phyloP scores from a whole-genome alignment of 2,113 vertebrate species.

The Ciconia boyciana region DNA sequence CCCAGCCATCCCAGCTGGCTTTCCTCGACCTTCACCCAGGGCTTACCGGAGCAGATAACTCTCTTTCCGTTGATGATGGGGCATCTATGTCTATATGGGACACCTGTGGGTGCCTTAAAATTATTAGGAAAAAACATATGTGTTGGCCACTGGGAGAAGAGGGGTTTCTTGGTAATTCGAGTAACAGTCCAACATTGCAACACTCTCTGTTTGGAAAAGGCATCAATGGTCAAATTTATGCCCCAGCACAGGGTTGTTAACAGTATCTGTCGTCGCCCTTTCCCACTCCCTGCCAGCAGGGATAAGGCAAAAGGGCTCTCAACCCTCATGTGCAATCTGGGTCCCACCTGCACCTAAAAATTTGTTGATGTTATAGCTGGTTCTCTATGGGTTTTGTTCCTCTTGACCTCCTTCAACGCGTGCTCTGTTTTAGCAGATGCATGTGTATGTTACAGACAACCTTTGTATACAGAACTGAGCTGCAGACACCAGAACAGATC shows the following conservation, averaged over 20 bases:
- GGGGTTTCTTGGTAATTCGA: neutral
- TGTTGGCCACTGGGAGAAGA: neutral
- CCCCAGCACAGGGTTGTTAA: neutral
- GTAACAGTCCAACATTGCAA: neutral
- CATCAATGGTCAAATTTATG: neutral
- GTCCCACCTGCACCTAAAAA: neutral
- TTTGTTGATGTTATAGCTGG: neutral
- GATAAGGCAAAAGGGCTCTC: neutral
- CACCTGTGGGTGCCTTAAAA: neutral
- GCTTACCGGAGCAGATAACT: neutral
- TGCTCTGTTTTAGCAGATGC: neutral
- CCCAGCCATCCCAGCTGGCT: neutral
- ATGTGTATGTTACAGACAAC: neutral
- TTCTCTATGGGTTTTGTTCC: neutral
- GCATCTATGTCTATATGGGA: neutral
- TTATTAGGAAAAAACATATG: fast-evolving
- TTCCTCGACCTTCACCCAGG: neutral
- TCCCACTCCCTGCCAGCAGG: neutral
- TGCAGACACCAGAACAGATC: neutral
- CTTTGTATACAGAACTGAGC: neutral
- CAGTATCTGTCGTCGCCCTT: neutral
- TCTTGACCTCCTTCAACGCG: neutral
- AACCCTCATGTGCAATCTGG: neutral
- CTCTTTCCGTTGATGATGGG: neutral
- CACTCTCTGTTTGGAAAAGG: neutral